phyloP scores from a whole-genome alignment of 2,113 vertebrate genomes.

The Erythrolamprus reginae region DNA sequence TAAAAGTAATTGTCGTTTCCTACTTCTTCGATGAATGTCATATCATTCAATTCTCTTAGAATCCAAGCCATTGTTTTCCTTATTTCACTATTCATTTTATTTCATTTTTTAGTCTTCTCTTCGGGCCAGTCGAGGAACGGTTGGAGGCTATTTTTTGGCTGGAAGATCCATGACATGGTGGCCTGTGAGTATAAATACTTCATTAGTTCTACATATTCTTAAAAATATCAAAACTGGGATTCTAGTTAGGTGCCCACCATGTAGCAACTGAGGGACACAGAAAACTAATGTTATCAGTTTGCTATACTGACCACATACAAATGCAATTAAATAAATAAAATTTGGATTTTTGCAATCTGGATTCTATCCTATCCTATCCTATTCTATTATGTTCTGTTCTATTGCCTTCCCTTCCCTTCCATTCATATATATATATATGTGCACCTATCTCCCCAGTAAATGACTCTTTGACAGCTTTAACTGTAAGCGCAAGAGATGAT shows the following conservation, averaged over 20 bases:
- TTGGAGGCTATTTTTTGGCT: conserved; percentile 91
- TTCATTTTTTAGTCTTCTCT: conserved; percentile 76
- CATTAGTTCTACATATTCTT: background rate
- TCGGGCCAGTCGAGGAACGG: conserved; percentile 76
- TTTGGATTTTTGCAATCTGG: background rate
- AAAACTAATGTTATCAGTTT: no score
- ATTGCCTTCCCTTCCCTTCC: background rate
- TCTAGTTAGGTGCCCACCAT: background rate
- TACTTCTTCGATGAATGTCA: background rate
- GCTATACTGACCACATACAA: background rate
- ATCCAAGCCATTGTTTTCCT: background rate
- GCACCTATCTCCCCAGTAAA: background rate
- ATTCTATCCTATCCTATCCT: background rate
- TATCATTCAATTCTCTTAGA: background rate
- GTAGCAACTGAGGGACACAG: background rate
- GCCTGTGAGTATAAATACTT: conserved; percentile 80
- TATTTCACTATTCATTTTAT: background rate
- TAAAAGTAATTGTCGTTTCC: background rate
- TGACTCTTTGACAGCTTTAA: background rate
- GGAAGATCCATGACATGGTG: conserved; percentile 92
- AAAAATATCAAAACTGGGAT: background rate
- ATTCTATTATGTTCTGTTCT: no score
- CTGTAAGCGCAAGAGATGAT: background rate
- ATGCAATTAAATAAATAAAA: no score
- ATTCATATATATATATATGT: background rate